phyloP scores from a whole-genome alignment of 2,113 vertebrate species.

The Lethenteron reissneri region DNA sequence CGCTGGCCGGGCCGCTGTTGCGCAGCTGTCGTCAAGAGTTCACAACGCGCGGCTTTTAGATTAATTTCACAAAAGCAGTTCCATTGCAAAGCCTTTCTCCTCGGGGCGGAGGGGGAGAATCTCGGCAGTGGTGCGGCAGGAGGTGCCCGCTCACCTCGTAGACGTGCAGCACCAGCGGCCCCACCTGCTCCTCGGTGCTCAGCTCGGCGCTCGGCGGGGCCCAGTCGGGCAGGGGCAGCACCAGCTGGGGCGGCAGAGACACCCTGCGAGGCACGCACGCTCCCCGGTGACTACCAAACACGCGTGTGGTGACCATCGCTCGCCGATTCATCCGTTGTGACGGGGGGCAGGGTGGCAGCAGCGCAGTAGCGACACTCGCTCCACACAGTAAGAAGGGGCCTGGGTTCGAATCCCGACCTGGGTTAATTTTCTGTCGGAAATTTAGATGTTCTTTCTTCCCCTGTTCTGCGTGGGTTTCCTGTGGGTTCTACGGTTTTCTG shows the following conservation, averaged over 20 bases:
- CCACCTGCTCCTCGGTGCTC: slow-evolving; percentile 33
- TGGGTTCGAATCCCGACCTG: too few species aligned
- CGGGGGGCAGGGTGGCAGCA: too few species aligned
- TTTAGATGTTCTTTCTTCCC: too few species aligned
- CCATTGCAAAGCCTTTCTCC: neutral
- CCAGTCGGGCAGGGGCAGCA: slow-evolving; percentile 43
- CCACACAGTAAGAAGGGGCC: too few species aligned
- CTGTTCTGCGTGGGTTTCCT: too few species aligned
- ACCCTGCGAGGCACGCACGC: slow-evolving; percentile 23
- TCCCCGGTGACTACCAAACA: too few species aligned
- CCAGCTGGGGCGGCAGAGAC: slow-evolving; percentile 49
- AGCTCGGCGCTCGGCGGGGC: slow-evolving; percentile 21
- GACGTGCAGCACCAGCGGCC: slow-evolving; percentile 48
- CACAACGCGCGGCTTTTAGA: neutral
- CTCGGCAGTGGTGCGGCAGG: too few species aligned
- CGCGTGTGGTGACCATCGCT: too few species aligned
- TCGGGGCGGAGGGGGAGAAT: neutral
- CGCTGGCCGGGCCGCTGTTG: slow-evolving; percentile 50
- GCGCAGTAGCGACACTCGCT: too few species aligned
- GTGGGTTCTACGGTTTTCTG: too few species aligned
- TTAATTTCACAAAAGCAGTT: neutral
- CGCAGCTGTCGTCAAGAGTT: slow-evolving; percentile 24
- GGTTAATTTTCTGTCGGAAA: too few species aligned
- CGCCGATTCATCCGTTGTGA: too few species aligned
- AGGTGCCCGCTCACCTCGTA: slow-evolving; percentile 37